Evolutionary conservation across 92 coral and sea anemone genomes (phyloP), one percentile per base, ranked within the genome.

Genomic region (Bergia puertoricense): DNA sequence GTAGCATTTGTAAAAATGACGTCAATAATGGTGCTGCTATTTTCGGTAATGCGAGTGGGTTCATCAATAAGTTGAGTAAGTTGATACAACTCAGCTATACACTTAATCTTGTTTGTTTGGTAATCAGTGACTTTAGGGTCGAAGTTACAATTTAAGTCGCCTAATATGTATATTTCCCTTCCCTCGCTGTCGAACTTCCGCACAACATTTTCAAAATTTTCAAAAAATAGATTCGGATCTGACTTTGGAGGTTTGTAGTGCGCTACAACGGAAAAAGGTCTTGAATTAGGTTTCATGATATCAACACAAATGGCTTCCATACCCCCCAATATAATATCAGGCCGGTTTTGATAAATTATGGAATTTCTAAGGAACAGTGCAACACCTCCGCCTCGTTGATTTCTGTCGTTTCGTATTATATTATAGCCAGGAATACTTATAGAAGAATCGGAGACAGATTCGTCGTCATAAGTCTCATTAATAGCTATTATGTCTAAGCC

Each of bases 41-140:
- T 85, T 45, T 85, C 88, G 48, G 88, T 85, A 6, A 85, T 42
- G 79, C 88, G 80, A 38, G 88, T 85, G n/a, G 88, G 81, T 43
- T 85, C 37, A 50, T 66, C 80, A 42, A 85, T 85, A 16, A 74
- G 76, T 41, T 85, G 88, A 68, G 74, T 40, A 30, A 85, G 80
- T 71, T 85, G 89, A 46, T 78, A 83, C 76, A 73, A 65, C 40
- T 83, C 86, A 16, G 86, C 86, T 6, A 83, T 62, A 56, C 57
- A 30, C 57, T 83, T 56, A 43, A 83, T 68, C 75, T 65, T 83
- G 6, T 44, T 62, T 23, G 86, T 83, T 77, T 77, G 81, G n/a
- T 77, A 77, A 46, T 77, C 81, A 16, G 81, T 44, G 7, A 77
- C 81, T 42, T 18, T 77, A 16, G 65, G 81, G 59, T 77, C 57